Evolutionary conservation across 2,888 invertebrate species (phyloP).

Genomic region (Oscheius onirici): DNA sequence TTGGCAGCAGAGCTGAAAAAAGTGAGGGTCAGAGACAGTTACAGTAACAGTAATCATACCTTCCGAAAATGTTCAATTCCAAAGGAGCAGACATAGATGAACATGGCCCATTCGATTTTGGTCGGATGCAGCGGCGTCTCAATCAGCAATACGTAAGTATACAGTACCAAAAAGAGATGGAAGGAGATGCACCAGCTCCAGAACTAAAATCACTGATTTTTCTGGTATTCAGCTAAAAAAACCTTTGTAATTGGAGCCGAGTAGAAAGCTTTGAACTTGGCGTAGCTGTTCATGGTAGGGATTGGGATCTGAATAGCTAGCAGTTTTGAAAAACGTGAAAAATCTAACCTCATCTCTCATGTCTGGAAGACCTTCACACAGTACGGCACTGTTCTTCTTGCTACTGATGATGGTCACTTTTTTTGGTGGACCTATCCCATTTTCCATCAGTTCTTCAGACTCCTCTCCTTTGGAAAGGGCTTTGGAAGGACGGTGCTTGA

Average conservation of each 20-base stretch:
- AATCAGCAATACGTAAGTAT: constrained; percentile 67
- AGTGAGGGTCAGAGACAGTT: not conserved
- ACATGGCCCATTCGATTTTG: constrained; percentile 61
- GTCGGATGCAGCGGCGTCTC: constrained; percentile 52
- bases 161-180: constrained; percentile 59
- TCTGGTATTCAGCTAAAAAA: not conserved
- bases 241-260: constrained; percentile 89
- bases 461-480: constrained; percentile 6
- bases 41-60: constrained; percentile 37
- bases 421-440: constrained; percentile 10
- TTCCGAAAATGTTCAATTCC: constrained; percentile 68
- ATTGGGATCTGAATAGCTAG: not conserved
- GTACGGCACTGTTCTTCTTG: constrained; percentile 31
- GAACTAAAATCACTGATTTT: constrained; percentile 38
- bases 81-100: constrained; percentile 62
- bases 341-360: not conserved
- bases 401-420: constrained; percentile 27
- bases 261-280: constrained; percentile 89
- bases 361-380: constrained; percentile 8
- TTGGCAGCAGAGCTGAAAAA: constrained; percentile 72
- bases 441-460: constrained; percentile 27
- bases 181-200: constrained; percentile 66
- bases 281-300: constrained; percentile 42
- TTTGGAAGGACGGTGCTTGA: not conserved
- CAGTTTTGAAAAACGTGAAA: no score